Evolutionary conservation across 2,888 invertebrate species (phyloP).

Genomic region (Cryptus viduatorius): DNA sequence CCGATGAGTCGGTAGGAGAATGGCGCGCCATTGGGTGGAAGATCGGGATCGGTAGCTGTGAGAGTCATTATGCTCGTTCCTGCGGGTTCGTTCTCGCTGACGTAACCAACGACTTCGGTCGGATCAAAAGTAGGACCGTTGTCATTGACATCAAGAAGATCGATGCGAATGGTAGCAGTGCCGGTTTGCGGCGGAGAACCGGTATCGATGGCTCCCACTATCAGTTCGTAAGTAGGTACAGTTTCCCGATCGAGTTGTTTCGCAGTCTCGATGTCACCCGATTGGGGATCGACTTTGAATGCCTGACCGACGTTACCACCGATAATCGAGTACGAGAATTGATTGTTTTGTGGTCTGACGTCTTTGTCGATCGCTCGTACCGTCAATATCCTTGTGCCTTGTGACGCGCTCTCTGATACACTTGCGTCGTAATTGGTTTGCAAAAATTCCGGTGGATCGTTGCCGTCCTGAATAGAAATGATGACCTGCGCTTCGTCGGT

Average conservation of each 20-base stretch:
- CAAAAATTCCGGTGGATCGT: constrained; percentile 97
- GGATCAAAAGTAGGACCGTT: constrained; percentile 95
- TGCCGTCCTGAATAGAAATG: constrained; percentile 97
- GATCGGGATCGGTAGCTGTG: constrained; percentile 95
- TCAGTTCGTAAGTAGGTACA: constrained; percentile 90
- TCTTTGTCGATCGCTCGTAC: constrained; percentile 97
- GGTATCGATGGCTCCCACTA: constrained; percentile 95
- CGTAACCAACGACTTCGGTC: constrained; percentile 90
- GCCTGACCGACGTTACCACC: constrained; percentile 93
- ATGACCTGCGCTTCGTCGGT: constrained; percentile 98
- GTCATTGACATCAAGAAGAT: constrained; percentile 95
- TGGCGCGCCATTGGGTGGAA: constrained; percentile 96
- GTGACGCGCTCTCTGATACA: constrained; percentile 92
- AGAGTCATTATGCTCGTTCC: constrained; percentile 94
- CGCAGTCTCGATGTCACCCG: constrained; percentile 93
- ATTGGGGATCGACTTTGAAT: constrained; percentile 95
- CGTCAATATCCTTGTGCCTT: constrained; percentile 91
- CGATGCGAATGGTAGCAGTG: constrained; percentile 93
- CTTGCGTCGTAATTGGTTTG: constrained; percentile 91
- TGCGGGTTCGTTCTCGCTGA: constrained; percentile 94
- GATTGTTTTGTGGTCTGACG: constrained; percentile 95
- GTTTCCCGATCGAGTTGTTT: constrained; percentile 93
- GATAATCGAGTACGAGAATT: constrained; percentile 95
- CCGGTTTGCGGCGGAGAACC: constrained; percentile 96
- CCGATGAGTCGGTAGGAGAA: constrained; percentile 93